Percentiles rank a stretch among this genome's conserved stretches.
phyloP scores from a whole-genome alignment of 2,113 vertebrate genomes.

The Pedionomus torquatus region DNA sequence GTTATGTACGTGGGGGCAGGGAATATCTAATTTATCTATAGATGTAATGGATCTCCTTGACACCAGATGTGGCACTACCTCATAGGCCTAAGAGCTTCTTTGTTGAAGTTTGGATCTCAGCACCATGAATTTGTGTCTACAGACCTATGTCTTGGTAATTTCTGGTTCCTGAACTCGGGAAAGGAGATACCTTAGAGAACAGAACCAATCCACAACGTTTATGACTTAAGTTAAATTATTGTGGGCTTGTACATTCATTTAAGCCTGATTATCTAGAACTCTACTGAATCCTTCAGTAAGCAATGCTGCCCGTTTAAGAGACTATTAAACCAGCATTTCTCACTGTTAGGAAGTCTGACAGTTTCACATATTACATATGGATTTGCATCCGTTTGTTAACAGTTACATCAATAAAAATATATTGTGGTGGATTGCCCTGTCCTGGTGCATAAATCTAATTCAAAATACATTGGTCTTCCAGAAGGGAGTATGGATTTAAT shows the following conservation, averaged over 20 bases:
- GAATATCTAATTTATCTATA: not conserved
- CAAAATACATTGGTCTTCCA: not conserved
- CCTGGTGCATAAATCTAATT: not conserved
- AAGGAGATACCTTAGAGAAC: not conserved
- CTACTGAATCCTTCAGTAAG: not conserved
- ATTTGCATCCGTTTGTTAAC: not conserved
- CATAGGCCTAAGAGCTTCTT: not conserved
- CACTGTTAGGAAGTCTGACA: not conserved
- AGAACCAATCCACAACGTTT: not conserved
- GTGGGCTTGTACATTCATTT: not conserved
- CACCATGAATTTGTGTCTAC: not conserved
- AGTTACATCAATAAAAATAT: not conserved
- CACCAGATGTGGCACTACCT: fast-evolving
- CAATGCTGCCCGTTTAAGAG: not conserved
- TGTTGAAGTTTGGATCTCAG: not conserved
- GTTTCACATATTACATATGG: not conserved
- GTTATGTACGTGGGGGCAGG: not conserved
- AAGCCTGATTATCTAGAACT: not conserved
- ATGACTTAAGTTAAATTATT: not conserved
- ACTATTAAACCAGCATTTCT: not conserved
- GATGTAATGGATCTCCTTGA: not conserved
- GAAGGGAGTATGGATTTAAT: not conserved
- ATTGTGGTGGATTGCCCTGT: not conserved
- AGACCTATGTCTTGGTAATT: not conserved
- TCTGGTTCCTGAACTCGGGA: not conserved